phyloP scores from a whole-genome alignment of 2,797 vertebrate species.

The Paramormyrops hopkinsi region DNA sequence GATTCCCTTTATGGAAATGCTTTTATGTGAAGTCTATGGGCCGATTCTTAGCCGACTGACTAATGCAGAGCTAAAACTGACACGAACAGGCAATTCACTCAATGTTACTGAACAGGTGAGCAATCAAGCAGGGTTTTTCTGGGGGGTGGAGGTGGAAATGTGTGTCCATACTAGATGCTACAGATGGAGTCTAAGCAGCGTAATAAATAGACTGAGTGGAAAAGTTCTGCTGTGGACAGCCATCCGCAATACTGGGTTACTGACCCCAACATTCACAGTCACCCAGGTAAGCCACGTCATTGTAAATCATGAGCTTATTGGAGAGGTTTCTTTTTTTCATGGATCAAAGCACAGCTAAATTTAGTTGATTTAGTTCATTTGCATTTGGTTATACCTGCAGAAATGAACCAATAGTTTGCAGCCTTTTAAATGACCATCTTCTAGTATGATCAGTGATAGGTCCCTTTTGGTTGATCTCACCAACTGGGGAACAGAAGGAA shows the following conservation, averaged over 20 bases:
- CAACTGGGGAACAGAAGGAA: not conserved
- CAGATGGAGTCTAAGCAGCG: not conserved
- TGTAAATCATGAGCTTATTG: not conserved
- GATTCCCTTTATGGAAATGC: not conserved
- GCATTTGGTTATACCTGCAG: not conserved
- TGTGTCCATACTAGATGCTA: not conserved
- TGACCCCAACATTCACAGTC: constrained; percentile 8
- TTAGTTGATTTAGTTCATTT: not conserved
- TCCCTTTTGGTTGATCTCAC: not conserved
- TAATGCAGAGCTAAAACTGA: not conserved
- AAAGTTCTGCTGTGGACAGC: not conserved
- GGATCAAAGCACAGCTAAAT: not conserved
- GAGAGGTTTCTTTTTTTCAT: not conserved
- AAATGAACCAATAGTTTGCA: not conserved
- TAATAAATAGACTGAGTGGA: not conserved
- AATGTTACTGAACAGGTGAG: not conserved
- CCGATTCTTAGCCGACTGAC: not conserved
- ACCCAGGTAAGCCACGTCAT: too few species aligned
- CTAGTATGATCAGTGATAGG: not conserved
- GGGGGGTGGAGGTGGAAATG: not conserved
- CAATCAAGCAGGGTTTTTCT: not conserved
- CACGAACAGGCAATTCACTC: not conserved
- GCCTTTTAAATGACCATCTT: not conserved
- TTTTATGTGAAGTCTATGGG: not conserved
- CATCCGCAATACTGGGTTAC: not conserved